A percentile compares a stretch with the other conserved stretches of the same genome.
phyloP scores from a whole-genome alignment of 1,140 invertebrate species.

The Ephestia elutella region DNA sequence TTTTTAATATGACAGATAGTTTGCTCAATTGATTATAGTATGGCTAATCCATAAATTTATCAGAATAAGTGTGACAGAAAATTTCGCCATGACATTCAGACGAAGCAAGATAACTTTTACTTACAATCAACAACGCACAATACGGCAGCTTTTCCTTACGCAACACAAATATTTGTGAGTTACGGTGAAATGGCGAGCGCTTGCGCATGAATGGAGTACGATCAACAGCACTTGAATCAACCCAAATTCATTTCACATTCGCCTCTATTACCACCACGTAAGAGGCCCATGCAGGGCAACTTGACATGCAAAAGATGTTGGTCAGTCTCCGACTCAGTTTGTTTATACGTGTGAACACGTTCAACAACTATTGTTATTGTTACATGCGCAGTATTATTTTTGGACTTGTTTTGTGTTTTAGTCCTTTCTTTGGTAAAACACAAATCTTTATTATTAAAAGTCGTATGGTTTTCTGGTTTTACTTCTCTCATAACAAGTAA shows the following conservation, averaged over 20 bases:
- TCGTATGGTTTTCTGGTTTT: too few species aligned
- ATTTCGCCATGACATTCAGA: background rate
- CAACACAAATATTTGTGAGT: conserved; percentile 1
- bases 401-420: background rate
- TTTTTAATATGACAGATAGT: too few species aligned
- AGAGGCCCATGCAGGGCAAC: too few species aligned
- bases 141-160: background rate
- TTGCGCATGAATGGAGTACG: background rate
- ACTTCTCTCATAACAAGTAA: too few species aligned
- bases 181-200: background rate
- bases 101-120: background rate
- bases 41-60: too few species aligned
- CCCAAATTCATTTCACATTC: too few species aligned
- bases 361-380: background rate
- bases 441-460: background rate
- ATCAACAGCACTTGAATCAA: background rate
- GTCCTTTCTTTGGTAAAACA: background rate
- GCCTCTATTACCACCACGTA: too few species aligned
- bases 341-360: conserved; percentile 1
- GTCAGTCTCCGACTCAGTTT: too few species aligned
- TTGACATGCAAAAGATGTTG: too few species aligned
- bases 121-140: background rate
- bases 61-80: too few species aligned
- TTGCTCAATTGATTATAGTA: too few species aligned
- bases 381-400: background rate